A percentile compares a stretch with the other conserved stretches of the same genome.
These are phyloP conservation scores for Coluber constrictor DNA, from an alignment of 2,797 vertebrate species.

Conservation along the genomic window DNA sequence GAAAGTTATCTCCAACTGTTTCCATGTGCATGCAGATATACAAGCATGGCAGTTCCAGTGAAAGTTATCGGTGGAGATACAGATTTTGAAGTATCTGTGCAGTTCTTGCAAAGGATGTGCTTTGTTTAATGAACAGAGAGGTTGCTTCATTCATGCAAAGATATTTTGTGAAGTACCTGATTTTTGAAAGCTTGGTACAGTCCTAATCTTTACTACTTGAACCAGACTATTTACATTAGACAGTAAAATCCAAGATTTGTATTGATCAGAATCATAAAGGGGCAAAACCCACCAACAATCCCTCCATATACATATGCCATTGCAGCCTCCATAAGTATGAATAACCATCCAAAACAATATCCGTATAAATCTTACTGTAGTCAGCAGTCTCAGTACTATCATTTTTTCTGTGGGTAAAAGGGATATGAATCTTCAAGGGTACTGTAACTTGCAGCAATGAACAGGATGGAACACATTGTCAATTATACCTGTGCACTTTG, in stretches of 20 bases:
- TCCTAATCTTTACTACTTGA: not conserved
- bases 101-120: not conserved
- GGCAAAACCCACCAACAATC: not conserved
- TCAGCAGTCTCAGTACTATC: too few relatives aligned
- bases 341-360: not conserved
- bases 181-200: not conserved
- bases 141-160: not conserved
- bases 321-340: not conserved
- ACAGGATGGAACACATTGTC: fast-evolving
- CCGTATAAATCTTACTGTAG: not conserved
- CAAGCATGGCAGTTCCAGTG: not conserved
- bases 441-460: not conserved
- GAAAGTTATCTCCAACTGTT: not conserved
- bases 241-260: not conserved
- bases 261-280: not conserved
- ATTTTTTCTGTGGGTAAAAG: not conserved
- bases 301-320: not conserved
- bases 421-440: not conserved
- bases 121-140: not conserved
- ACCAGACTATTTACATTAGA: not conserved
- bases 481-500: not conserved
- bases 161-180: not conserved
- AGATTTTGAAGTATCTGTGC: not conserved
- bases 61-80: not conserved
- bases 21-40: not conserved